Conservation (phyloP, 2,888 invertebrate genomes). For the Polietes domitor region DNA sequence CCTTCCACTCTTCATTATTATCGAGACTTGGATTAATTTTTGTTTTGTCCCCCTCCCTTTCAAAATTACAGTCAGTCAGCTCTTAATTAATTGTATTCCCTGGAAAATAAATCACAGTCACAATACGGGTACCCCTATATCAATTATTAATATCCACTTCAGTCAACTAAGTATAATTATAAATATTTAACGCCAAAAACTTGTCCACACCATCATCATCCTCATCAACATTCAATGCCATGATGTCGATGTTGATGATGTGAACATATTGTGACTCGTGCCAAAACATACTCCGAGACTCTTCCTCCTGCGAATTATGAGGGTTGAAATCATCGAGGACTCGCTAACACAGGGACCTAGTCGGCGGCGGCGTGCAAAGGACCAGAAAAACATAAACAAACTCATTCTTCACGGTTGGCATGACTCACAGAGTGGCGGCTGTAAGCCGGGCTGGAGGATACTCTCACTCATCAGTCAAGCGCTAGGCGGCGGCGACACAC, state of each 20-base stretch:
- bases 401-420: background rate
- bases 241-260: background rate
- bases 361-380: background rate
- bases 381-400: conserved; percentile 20
- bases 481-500: background rate
- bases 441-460: background rate
- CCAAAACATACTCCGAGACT: background rate
- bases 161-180: conserved; percentile 6
- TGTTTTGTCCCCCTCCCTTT: no score
- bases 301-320: background rate
- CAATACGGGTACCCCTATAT: conserved; percentile 3
- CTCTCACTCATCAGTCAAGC: background rate
- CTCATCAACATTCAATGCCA: no score
- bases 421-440: background rate
- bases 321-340: background rate
- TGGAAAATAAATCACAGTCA: background rate
- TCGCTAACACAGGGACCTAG: background rate
- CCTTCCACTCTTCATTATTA: no score
- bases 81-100: background rate
- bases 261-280: conserved; percentile 16
- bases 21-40: no score
- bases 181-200: background rate
- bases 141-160: conserved; percentile 1
- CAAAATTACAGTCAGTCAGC: no score
- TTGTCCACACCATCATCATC: background rate